Evolutionary conservation across 2,797 vertebrate genomes (phyloP), one percentile per base, ranked within the genome.

Genomic region (Cichlasoma orientale): DNA sequence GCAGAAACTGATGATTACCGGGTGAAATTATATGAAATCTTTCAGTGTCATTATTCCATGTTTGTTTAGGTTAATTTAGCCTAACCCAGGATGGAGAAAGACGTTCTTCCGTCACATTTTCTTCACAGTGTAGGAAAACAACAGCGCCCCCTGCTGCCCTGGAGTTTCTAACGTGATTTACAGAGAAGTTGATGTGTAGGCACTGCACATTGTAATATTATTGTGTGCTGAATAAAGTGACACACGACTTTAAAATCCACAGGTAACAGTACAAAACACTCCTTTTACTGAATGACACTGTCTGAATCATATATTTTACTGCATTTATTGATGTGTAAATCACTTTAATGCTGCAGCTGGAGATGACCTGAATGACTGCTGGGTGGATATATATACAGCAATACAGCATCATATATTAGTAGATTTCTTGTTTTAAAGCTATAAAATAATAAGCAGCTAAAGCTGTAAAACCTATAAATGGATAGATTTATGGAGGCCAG

Each of bases 41-140:
- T n/a, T 66, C 56, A 80, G 72, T 74, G 83, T 70, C 86, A 87
- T 27, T n/a, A 12, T 5, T 4, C 3, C 71, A 19, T 31, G 61
- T 84, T 82, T 86, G 2, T 85, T 85, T 84, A 41, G 12, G 33
- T 66, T 8, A 6, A 8, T 2, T 2, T 25, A 8, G 56, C 6
- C 1, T 38, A 3, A 75, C 41, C 27, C 63, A 2, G 89, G 81
- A 86, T 81, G 47, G 0, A n/a, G 11, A 86, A 73, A 23, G 0
- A 1, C 2, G 16, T 66, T 50, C 11, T 78, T 78, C 75, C 66
- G 54, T n/a, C 12, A 6, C 25, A 27, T 4, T 38, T 29, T 31
- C 5, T 21, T 4, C 1, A 7, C 1, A 41, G 29, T 47, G 27
- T 47, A 47, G 5, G 1, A 12, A 2, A 1, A 3, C 3, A 7